Percentiles rank a stretch among this genome's conserved stretches.
These are phyloP conservation scores for Herpailurus yagouaroundi DNA, from an alignment of 2,113 vertebrate species.

Conservation along the genomic window DNA sequence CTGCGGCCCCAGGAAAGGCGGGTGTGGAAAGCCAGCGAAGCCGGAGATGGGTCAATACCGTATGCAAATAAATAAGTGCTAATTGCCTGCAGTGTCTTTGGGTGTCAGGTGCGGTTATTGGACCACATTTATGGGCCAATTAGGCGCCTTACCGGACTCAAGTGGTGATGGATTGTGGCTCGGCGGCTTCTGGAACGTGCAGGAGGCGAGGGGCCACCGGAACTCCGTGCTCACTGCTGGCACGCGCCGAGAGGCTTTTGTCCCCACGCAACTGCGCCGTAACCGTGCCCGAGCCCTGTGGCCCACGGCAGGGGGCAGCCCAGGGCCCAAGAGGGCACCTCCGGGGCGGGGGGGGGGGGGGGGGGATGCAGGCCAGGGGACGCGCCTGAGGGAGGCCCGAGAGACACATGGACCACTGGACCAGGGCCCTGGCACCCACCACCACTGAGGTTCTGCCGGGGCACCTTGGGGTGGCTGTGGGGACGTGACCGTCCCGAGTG, in stretches of 20 bases:
- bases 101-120: slow-evolving; percentile 40
- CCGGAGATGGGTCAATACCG: slow-evolving; percentile 33
- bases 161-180: slow-evolving; percentile 69
- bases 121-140: slow-evolving; percentile 86
- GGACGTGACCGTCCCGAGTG: accelerated
- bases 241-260: neutral
- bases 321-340: accelerated
- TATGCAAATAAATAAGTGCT: slow-evolving; percentile 83
- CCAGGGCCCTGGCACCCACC: neutral
- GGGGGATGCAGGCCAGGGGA: neutral
- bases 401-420: too few species aligned
- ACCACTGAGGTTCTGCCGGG: neutral
- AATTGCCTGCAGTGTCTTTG: slow-evolving; percentile 79
- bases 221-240: neutral
- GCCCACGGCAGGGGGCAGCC: neutral
- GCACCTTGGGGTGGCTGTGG: accelerated
- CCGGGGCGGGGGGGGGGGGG: too few species aligned
- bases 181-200: neutral
- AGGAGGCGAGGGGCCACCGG: accelerated
- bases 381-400: accelerated
- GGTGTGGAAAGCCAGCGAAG: neutral
- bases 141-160: slow-evolving; percentile 80
- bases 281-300: accelerated
- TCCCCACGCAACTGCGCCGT: accelerated
- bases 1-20: neutral